These are phyloP conservation scores for Pollachius pollachius DNA, from an alignment of 2,113 vertebrate genomes.

Conservation along the genomic window DNA sequence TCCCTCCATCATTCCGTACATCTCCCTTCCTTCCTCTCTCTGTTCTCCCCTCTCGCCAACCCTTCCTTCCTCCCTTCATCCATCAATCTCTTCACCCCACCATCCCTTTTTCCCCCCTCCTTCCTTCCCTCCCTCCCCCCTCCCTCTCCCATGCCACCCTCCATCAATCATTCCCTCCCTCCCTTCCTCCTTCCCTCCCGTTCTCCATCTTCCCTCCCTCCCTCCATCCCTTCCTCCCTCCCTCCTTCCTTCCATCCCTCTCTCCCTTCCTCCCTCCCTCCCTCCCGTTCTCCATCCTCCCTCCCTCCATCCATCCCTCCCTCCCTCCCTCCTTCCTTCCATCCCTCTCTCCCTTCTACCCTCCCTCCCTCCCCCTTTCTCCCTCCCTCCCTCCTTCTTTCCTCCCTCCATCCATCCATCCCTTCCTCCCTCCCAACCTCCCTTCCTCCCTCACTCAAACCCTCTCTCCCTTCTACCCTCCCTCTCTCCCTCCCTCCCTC, in stretches of 20 bases:
- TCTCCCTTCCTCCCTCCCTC: not conserved
- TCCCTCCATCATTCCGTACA: too few species aligned
- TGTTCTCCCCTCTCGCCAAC: not conserved
- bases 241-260: not conserved
- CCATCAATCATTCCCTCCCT: not conserved
- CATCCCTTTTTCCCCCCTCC: not conserved
- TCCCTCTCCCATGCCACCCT: not conserved
- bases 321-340: not conserved
- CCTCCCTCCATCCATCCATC: not conserved
- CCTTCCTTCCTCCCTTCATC: not conserved
- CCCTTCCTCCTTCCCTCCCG: not conserved
- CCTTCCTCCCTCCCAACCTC: not conserved
- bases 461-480: not conserved
- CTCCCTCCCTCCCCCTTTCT: not conserved
- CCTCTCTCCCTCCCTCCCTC: not conserved
- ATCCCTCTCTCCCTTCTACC: not conserved
- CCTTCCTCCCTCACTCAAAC: not conserved
- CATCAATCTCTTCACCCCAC: not conserved
- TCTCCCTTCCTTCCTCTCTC: not conserved
- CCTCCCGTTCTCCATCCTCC: not conserved
- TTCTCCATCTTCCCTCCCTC: not conserved
- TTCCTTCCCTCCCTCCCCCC: not conserved
- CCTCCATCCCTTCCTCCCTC: not conserved
- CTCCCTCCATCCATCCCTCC: not conserved
- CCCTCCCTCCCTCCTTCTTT: not conserved